Base-by-base conservation (phyloP, 2,888 invertebrate genomes). In the Meiosimyza decipiens region DNA sequence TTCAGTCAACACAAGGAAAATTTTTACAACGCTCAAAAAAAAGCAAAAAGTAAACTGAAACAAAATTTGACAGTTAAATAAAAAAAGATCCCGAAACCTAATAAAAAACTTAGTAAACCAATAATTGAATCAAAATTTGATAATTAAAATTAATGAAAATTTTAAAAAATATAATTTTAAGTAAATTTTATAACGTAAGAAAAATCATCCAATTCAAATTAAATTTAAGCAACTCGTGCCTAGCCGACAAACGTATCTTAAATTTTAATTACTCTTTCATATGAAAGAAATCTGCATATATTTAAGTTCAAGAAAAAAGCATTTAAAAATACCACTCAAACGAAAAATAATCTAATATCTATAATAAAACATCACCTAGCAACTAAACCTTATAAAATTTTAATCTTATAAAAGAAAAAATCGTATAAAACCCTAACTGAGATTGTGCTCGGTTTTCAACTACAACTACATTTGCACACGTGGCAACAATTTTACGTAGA, bases 171-270 rank as follows among this genome's bases (percentile, higher is more conserved):
- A 40, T 54, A 54, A 71, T 47, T 71, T 33, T 18, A 69, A 57
- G 50, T 15, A 69, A 59, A 57, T 50, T 28, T 51, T 63, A 60
- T 4, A 28, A 28, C 28, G 28, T 28, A 28, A 28, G 28, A 28
- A 9, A 50, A 52, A 60, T 51, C 13, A 54, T 40, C 4, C 33
- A 22, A 64, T 47, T 59, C 54, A 51, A n/a, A 33, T 28, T 55
- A 49, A 64, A 49, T 57, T 71, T 59, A 69, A 65, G 59, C 54
- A 22, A 72, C 62, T 64, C 71, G 75, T 75, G 75, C 75, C 75
- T 75, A 73, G 72, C 69, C 68, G 59, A 70, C 66, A 64, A 64
- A 59, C 66, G 69, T 54, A 55, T 63, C 18, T 69, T 64, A 72
- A 65, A 50, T 49, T 59, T 69, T 28, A 72, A 52, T 51, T 59